phyloP scores from a whole-genome alignment of 2,888 invertebrate species.

The Lithophane semibrunnea region DNA sequence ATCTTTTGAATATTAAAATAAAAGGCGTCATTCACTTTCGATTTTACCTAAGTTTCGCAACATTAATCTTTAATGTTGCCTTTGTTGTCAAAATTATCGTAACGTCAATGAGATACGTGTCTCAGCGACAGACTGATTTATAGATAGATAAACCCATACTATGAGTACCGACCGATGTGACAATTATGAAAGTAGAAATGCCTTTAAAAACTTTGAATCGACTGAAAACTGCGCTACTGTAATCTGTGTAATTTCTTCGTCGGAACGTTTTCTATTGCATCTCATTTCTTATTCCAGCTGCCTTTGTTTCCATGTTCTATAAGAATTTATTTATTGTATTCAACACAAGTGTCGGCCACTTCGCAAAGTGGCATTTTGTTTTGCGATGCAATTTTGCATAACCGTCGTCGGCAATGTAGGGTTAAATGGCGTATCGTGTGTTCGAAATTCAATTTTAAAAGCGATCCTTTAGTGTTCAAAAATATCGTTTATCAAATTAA shows the following conservation, averaged over 20 bases:
- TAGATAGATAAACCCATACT: too few species aligned
- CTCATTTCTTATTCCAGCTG: background rate
- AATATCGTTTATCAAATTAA: conserved; percentile 19
- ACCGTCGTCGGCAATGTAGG: background rate
- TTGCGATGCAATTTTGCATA: conserved; percentile 10
- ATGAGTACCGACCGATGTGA: background rate
- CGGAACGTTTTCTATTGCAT: background rate
- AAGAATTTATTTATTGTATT: conserved; percentile 13
- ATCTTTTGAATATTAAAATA: background rate
- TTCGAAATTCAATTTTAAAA: conserved; percentile 31
- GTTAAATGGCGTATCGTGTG: conserved; percentile 8
- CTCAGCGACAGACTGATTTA: background rate
- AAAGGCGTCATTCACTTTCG: too few species aligned
- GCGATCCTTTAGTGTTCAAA: background rate
- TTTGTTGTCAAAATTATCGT: background rate
- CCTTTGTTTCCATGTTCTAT: background rate
- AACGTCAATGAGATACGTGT: background rate
- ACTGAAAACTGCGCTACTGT: background rate
- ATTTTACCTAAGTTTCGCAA: background rate
- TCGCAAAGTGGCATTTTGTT: conserved; percentile 8
- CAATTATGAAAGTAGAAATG: background rate
- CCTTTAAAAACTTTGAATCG: background rate
- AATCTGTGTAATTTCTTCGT: background rate
- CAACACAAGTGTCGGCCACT: background rate
- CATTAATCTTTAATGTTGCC: background rate